Conservation (phyloP, 2,113 vertebrate species). For the Anhinga rufa region DNA sequence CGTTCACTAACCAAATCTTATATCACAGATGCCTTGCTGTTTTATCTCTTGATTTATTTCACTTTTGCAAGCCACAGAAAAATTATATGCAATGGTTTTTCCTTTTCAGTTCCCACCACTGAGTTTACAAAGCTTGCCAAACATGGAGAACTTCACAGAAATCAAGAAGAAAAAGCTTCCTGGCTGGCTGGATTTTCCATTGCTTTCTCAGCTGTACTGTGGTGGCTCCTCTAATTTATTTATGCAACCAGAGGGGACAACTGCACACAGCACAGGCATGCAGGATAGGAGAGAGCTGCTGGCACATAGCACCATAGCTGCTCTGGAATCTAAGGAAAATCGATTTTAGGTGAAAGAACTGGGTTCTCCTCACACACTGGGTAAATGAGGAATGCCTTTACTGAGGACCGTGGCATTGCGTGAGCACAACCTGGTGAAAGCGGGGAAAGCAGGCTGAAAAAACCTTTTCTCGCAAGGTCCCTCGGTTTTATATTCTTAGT, state of each 20-base stretch:
- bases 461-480: background rate
- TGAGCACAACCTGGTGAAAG: background rate
- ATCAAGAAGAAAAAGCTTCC: slow-evolving; percentile 20
- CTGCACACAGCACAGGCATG: background rate
- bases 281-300: background rate
- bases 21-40: background rate
- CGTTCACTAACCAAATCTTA: background rate
- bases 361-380: background rate
- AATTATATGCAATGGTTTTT: slow-evolving; percentile 42
- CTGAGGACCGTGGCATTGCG: background rate
- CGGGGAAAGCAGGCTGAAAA: background rate
- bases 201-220: background rate
- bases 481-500: background rate
- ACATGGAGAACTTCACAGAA: background rate
- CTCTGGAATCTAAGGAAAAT: background rate
- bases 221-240: background rate
- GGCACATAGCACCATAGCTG: background rate
- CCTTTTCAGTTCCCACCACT: slow-evolving; percentile 11
- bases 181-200: slow-evolving; percentile 41
- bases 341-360: background rate
- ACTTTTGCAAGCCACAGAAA: slow-evolving; percentile 23
- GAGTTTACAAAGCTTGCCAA: slow-evolving; percentile 16
- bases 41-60: slow-evolving; percentile 52
- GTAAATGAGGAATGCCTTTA: background rate
- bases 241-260: background rate